Percentiles rank a stretch among this genome's conserved stretches.
phyloP scores from a whole-genome alignment of 1,140 invertebrate species.

The Homarus americanus region DNA sequence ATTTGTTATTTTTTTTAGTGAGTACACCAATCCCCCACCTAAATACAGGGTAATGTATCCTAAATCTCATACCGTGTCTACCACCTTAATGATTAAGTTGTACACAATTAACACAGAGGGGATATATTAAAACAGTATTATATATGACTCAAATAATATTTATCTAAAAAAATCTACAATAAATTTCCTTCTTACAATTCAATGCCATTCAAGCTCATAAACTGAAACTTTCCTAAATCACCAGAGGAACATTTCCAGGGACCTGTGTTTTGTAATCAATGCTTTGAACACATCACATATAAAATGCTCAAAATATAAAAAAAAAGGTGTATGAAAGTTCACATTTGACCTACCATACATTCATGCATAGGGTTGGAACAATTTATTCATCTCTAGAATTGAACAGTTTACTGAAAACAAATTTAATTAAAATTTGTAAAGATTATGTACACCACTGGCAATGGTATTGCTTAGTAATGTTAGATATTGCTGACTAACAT shows the following conservation, averaged over 20 bases:
- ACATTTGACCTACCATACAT: background rate
- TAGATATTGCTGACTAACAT: too few species aligned
- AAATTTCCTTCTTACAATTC: background rate
- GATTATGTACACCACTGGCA: background rate
- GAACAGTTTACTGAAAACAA: background rate
- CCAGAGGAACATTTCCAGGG: background rate
- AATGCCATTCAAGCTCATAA: background rate
- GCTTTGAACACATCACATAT: background rate
- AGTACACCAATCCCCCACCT: too few species aligned
- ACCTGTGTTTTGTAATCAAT: background rate
- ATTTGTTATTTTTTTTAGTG: too few species aligned
- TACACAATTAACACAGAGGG: too few species aligned
- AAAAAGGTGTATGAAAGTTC: background rate
- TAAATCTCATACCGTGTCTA: too few species aligned
- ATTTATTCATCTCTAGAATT: background rate
- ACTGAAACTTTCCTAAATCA: background rate
- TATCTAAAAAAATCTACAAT: conserved; percentile 8
- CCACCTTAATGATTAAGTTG: too few species aligned
- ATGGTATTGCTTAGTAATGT: background rate
- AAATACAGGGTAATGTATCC: too few species aligned
- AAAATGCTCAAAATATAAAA: background rate
- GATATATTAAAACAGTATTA: too few species aligned
- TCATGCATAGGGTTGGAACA: background rate
- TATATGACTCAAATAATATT: background rate
- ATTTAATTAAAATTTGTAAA: background rate